Percentiles rank a stretch among this genome's conserved stretches.
phyloP scores from a whole-genome alignment of 2,888 invertebrate genomes.

The Megaustenia siamemsis region DNA sequence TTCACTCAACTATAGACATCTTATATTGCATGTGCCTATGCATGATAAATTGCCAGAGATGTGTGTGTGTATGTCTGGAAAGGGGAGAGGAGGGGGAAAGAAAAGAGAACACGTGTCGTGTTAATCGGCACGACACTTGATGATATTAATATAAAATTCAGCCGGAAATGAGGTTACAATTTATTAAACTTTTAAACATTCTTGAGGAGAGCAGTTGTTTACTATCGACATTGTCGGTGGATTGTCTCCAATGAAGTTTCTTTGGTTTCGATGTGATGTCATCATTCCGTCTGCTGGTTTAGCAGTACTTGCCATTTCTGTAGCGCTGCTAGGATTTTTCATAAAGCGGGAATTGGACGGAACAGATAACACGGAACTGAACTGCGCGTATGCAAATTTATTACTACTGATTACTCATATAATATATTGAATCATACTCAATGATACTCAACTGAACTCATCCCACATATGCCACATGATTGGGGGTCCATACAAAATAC shows the following conservation, averaged over 20 bases:
- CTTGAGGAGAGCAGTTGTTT: conserved; percentile 13
- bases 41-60: too few species aligned
- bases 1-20: too few species aligned
- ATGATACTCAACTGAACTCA: too few species aligned
- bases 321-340: conserved; percentile 64
- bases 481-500: too few species aligned
- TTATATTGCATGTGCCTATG: too few species aligned
- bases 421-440: too few species aligned
- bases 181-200: neutral
- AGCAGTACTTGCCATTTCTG: conserved; percentile 62
- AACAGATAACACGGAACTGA: conserved; percentile 47
- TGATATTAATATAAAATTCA: neutral
- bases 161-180: neutral
- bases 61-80: too few species aligned
- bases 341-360: conserved; percentile 59
- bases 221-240: neutral
- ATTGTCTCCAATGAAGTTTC: conserved; percentile 55
- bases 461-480: too few species aligned
- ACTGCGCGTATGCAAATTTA: conserved; percentile 56
- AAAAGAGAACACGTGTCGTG: too few species aligned
- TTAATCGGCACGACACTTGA: too few species aligned
- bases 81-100: too few species aligned
- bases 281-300: conserved; percentile 67
- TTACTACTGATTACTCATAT: too few species aligned
- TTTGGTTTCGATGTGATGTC: conserved; percentile 72